A percentile compares a stretch with the other conserved stretches of the same genome.
These are phyloP conservation scores for Harpagifer antarcticus DNA, from an alignment of 2,797 vertebrate genomes.

Conservation along the genomic window DNA sequence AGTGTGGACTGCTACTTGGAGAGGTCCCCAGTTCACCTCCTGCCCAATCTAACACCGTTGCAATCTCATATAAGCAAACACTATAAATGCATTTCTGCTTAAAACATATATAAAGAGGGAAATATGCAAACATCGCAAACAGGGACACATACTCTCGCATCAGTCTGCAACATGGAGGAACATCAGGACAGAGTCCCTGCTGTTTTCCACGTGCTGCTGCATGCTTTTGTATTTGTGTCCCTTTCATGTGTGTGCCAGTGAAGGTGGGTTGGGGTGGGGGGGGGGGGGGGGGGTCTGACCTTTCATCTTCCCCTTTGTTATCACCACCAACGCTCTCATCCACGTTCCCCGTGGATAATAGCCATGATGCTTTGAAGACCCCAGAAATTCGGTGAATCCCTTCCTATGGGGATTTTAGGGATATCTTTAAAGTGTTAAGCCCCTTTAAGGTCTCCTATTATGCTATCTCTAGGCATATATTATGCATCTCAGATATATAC, in stretches of 20 bases:
- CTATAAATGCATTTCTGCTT: background rate
- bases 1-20: too few relatives aligned
- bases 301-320: constrained; percentile 64
- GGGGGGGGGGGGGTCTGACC: constrained; percentile 39
- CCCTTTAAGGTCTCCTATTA: too few relatives aligned
- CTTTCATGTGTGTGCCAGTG: constrained; percentile 52
- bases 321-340: constrained; percentile 26
- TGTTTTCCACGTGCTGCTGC: constrained; percentile 23
- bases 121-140: background rate
- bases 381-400: constrained; percentile 3
- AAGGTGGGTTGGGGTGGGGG: constrained; percentile 45
- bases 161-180: background rate
- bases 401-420: background rate
- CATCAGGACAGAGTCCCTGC: constrained; percentile 12
- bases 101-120: background rate
- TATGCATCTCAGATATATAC: too few relatives aligned
- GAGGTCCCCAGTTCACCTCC: too few relatives aligned
- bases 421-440: background rate
- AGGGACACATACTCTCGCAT: background rate
- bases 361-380: constrained; percentile 47
- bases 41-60: too few relatives aligned
- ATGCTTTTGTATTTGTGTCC: constrained; percentile 26
- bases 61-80: background rate
- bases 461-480: too few relatives aligned
- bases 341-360: constrained; percentile 23